Evolutionary conservation across 53 echinoderm and acorn worm species (phyloP), one percentile per base, ranked within the genome.

Genomic region (Antedon mediterranea): DNA sequence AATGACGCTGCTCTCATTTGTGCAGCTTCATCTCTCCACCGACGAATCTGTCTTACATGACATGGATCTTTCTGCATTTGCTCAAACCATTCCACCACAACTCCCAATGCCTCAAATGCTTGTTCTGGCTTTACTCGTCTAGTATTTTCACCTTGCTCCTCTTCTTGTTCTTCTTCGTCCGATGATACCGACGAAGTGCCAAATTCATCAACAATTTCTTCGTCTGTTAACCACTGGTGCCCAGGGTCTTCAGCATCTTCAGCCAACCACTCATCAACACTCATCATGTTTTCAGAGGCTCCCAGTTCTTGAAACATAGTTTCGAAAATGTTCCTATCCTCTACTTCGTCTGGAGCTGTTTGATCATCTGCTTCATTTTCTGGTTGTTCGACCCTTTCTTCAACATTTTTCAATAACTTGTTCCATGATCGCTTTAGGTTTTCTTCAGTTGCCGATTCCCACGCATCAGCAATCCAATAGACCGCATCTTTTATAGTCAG

Each of bases 401-500:
- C n/a, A n/a, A n/a, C n/a, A n/a, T n/a, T 43, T 5, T 20, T 32
- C 28, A 73, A 34, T 8, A 34, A 33, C 42, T 85, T 81, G 43
- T 8, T 31, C 77, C 74, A 77, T 31, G 77, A 71, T 9, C 73
- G 31, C 0, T 43, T 32, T 0, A 72, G 81, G 0, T 78, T 71
- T 72, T 32, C 42, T 18, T 77, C 43, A 42, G 33, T 80, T 2
- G 81, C 81, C 26, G 28, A 31, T 28, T 75, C 73, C 85, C 81
- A 85, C 26, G 73, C 80, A 5, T 76, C 72, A 9, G 77, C 42
- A 41, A 34, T 32, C 73, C 81, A 34, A 73, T 81, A 85, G 28
- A 44, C 43, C 0, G 76, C 72, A 72, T 85, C 86, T 34, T 85
- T 81, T 70, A 85, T 77, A 20, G 78, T 85, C 71, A 44, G 13